Base-by-base conservation (phyloP, 2,888 invertebrate genomes). In the Odontocolon sp. region DNA sequence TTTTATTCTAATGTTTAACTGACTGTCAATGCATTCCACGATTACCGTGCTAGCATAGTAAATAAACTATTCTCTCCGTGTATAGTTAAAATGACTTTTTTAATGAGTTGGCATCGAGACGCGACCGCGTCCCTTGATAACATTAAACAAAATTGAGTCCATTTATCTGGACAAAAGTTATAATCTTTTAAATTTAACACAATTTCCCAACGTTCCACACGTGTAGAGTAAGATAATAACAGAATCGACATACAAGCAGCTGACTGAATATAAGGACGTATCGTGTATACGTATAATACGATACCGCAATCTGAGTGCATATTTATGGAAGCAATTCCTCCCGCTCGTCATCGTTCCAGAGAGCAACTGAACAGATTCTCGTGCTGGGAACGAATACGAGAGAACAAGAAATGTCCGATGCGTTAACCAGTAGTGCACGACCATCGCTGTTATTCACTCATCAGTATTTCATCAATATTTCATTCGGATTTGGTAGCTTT, bases 391-490 rank as follows among this genome's bases (percentile, higher is more conserved):
- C n/a, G 45, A 63, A 56, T 31, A 26, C 36, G 57, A 21, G 40
- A 47, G 11, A 59, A 50, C 38, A 18, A 36, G 47, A 36, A 64
- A 64, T 40, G 56, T 57, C 50, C 64, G 31, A 47, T 23, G 36
- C 40, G 45, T 45, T 63, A 36, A 33, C 45, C 57, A 16, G 16
- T 36, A 26, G 38, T n/a, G 33, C 47, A 31, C 54, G 11, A 68
- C 26, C 52, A 42, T 16, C 33, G 31, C 16, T 9, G 45, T 21
- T 40, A 26, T 31, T 33, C 26, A 45, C 47, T 57, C 59, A 74
- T 69, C 63, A 61, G 69, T 69, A 63, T 57, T 61, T 74, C 74
- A 74, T 74, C 68, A 69, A 77, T 77, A 72, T 77, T 77, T 72
- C 77, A 77, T 77, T 56, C 33, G 38, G 31, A 59, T 74, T 74